phyloP scores from a whole-genome alignment of 1,140 invertebrate genomes.

The Neodiprion fabricii region DNA sequence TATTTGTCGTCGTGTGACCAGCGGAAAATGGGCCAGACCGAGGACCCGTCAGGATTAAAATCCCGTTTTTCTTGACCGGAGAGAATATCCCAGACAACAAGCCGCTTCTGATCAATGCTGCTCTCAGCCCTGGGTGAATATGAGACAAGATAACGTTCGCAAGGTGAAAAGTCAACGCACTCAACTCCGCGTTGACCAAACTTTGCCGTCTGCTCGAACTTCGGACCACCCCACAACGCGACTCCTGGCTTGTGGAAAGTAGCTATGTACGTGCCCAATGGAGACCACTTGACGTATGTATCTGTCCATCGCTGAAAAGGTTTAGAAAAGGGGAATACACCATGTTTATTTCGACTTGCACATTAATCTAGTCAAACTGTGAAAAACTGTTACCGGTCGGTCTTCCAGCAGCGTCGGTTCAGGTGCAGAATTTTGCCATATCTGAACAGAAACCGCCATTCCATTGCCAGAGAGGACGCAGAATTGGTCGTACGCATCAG shows the following conservation, averaged over 20 bases:
- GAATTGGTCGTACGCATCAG: slow-evolving; percentile 95
- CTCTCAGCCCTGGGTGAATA: slow-evolving; percentile 81
- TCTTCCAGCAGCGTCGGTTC: slow-evolving; percentile 86
- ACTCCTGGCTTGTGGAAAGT: slow-evolving; percentile 96
- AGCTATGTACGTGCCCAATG: slow-evolving; percentile 92
- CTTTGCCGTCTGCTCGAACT: slow-evolving; percentile 89
- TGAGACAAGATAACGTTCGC: slow-evolving; percentile 95
- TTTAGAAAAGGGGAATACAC: slow-evolving; percentile 12
- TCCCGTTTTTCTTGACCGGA: slow-evolving; percentile 91
- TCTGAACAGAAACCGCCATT: slow-evolving; percentile 76
- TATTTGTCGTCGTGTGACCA: slow-evolving; percentile 98
- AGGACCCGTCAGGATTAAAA: slow-evolving; percentile 85
- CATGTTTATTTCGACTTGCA: slow-evolving; percentile 15
- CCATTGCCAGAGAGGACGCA: slow-evolving; percentile 85
- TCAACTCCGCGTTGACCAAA: slow-evolving; percentile 92
- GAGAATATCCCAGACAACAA: slow-evolving; percentile 95
- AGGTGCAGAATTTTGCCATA: slow-evolving; percentile 90
- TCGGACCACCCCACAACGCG: slow-evolving; percentile 95
- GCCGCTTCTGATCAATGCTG: slow-evolving; percentile 70
- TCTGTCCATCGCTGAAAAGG: slow-evolving; percentile 86
- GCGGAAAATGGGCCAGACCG: slow-evolving; percentile 91
- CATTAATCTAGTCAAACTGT: neutral
- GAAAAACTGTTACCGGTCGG: slow-evolving; percentile 68
- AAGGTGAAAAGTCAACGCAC: slow-evolving; percentile 97
- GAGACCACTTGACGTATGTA: slow-evolving; percentile 96